Conservation (phyloP, 2,797 vertebrate species). For the Arnoldichthys spilopterus region DNA sequence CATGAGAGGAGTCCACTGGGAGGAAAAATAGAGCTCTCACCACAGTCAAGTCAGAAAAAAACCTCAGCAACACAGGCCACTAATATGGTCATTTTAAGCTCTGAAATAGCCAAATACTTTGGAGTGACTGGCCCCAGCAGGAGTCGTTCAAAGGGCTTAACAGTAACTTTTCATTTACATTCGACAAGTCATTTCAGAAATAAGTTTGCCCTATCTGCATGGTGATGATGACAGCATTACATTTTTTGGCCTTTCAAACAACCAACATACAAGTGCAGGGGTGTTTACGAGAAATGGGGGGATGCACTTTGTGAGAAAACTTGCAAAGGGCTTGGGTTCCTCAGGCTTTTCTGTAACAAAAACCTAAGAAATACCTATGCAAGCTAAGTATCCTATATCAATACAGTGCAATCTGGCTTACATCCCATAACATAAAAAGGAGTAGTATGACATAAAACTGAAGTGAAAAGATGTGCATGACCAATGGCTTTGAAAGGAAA, state of each 20-base stretch:
- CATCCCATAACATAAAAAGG: constrained; percentile 17
- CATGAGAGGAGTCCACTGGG: neutral
- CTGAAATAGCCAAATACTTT: constrained; percentile 14
- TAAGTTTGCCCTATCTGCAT: constrained; percentile 63
- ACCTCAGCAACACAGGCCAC: constrained; percentile 35
- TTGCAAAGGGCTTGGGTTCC: constrained; percentile 25
- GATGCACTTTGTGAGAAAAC: constrained; percentile 30
- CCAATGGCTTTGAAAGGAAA: constrained; percentile 39
- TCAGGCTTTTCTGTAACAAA: constrained; percentile 13
- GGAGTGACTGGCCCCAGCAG: constrained; percentile 34
- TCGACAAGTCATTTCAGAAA: constrained; percentile 77
- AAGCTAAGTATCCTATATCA: constrained; percentile 6
- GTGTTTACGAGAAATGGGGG: constrained; percentile 45
- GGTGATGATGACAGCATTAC: constrained; percentile 53
- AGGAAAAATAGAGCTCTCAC: neutral
- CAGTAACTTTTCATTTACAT: constrained; percentile 74
- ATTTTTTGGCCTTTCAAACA: constrained; percentile 68
- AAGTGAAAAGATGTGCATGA: constrained; percentile 27
- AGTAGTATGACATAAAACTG: constrained; percentile 33
- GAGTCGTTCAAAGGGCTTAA: constrained; percentile 35
- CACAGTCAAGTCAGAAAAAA: constrained; percentile 10
- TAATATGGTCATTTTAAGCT: constrained; percentile 37
- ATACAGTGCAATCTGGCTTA: constrained; percentile 12
- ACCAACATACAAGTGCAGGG: constrained; percentile 69
- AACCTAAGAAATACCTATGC: constrained; percentile 27